Percentiles rank a stretch among this genome's conserved stretches.
These are phyloP conservation scores for Polypedilum pembai DNA, from an alignment of 1,140 invertebrate genomes.

Conservation along the genomic window DNA sequence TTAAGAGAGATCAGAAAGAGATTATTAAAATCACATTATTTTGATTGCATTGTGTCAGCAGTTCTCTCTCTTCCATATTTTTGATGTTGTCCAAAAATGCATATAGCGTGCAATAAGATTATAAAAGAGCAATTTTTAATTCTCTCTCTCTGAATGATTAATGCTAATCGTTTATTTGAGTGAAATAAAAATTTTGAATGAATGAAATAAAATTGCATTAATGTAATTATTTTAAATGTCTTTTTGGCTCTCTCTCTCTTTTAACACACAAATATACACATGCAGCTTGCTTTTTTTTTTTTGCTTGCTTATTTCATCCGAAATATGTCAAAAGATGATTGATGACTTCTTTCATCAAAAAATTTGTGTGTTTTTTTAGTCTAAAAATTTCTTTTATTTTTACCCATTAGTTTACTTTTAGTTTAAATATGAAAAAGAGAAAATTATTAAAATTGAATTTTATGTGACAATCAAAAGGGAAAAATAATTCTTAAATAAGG, in stretches of 20 bases:
- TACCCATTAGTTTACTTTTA: no score
- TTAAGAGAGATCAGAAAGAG: slow-evolving; percentile 25
- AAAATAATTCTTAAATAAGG: no score
- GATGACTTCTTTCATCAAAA: slow-evolving; percentile 11
- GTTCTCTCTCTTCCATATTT: neutral
- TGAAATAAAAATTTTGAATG: neutral
- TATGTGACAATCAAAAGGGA: no score
- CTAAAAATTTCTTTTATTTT: no score
- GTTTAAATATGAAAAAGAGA: no score
- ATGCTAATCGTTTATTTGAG: slow-evolving; percentile 24
- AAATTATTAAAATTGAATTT: no score
- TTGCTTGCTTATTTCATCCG: neutral
- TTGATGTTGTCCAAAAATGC: neutral
- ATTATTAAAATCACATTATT: slow-evolving; percentile 29
- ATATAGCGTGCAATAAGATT: slow-evolving; percentile 24
- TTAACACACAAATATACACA: slow-evolving; percentile 1
- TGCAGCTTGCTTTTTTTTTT: neutral
- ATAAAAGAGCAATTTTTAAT: neutral
- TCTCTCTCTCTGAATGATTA: slow-evolving; percentile 8
- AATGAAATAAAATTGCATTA: slow-evolving; percentile 14
- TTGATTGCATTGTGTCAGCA: slow-evolving; percentile 24
- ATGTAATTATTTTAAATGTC: slow-evolving; percentile 23
- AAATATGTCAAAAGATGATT: slow-evolving; percentile 6
- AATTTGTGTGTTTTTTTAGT: no score
- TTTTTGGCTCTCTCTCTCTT: neutral